Evolutionary conservation across 30 jellyfish, hydroid and myxozoan species (phyloP).

Genomic region (Chironex yamaguchii): DNA sequence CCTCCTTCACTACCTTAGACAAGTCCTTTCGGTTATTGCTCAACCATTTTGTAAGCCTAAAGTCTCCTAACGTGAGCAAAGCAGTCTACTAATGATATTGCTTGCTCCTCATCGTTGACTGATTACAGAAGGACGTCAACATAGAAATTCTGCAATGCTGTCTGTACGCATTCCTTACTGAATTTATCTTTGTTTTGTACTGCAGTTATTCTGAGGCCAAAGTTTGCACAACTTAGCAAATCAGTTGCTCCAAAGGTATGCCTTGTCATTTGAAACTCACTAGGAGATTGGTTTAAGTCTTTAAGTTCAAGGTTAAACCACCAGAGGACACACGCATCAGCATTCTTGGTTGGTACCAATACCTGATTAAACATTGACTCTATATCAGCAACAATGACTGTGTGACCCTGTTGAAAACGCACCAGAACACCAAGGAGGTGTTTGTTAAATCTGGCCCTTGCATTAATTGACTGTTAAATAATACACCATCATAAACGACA

Average conservation of each 20-base stretch:
- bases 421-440: constrained; percentile 33
- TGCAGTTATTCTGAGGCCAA: neutral
- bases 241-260: neutral
- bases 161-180: neutral
- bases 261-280: neutral
- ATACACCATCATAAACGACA: constrained; percentile 62
- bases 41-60: too few species aligned
- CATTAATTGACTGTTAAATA: constrained; percentile 50
- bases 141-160: neutral
- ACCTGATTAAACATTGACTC: constrained; percentile 86
- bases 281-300: neutral
- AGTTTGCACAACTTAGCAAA: neutral
- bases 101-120: too few species aligned
- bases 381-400: constrained; percentile 64
- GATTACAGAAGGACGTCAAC: too few species aligned
- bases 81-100: too few species aligned
- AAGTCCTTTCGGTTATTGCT: too few species aligned
- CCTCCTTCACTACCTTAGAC: too few species aligned
- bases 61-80: too few species aligned
- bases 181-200: neutral
- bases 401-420: constrained; percentile 73
- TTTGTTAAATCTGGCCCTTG: constrained; percentile 86
- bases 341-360: constrained; percentile 30
- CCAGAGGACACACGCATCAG: constrained; percentile 14
- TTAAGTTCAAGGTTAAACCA: neutral